Conservation (phyloP, 2,888 invertebrate genomes). For the Oscheius sp. region DNA sequence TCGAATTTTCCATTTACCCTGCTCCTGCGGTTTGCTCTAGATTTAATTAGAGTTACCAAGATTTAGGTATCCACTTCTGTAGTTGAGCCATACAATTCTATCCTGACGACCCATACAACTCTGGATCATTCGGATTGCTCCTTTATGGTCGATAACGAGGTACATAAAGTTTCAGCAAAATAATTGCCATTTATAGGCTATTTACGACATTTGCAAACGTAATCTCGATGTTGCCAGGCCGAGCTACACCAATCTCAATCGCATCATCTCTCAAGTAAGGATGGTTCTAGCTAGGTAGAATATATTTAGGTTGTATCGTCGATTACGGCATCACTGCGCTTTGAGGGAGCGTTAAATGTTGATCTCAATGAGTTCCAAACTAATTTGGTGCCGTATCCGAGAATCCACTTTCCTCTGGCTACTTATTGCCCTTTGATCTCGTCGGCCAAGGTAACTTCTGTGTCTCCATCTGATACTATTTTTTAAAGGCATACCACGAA, state of each 20-base stretch:
- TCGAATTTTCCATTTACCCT: conserved; percentile 89
- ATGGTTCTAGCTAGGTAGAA: background rate
- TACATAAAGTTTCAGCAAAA: conserved; percentile 75
- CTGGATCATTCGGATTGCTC: conserved; percentile 93
- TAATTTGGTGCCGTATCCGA: conserved; percentile 83
- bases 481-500: conserved; percentile 64
- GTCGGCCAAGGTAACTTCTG: conserved; percentile 59
- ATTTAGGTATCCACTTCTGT: conserved; percentile 84
- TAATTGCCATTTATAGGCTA: conserved; percentile 75
- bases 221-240: conserved; percentile 78
- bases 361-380: conserved; percentile 84
- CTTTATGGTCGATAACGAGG: conserved; percentile 86
- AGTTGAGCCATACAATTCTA: conserved; percentile 95
- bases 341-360: conserved; percentile 89
- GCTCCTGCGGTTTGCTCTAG: conserved; percentile 84
- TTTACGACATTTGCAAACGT: conserved; percentile 89
- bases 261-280: conserved; percentile 83
- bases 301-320: conserved; percentile 77
- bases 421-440: conserved; percentile 75
- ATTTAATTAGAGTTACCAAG: background rate
- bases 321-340: conserved; percentile 90
- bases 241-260: conserved; percentile 88
- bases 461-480: background rate
- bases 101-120: conserved; percentile 93
- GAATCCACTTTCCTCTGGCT: conserved; percentile 88